Evolutionary conservation across 2,888 invertebrate species (phyloP), one percentile per base, ranked within the genome.

Genomic region (Cepaea hortensis): DNA sequence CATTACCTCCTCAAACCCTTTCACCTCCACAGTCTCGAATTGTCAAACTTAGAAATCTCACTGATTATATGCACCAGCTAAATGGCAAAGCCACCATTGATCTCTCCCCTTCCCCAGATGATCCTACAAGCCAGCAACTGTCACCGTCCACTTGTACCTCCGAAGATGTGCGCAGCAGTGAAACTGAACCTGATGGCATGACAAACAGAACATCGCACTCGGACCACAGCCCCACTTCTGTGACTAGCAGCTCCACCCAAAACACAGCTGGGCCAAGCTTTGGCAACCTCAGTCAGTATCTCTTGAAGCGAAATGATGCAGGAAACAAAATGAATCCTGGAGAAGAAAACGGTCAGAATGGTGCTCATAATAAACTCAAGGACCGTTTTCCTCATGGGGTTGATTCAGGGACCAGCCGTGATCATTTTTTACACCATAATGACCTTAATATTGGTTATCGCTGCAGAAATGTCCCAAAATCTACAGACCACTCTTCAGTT

Each of bases 31-130:
- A 91, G 85, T 92, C 92, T 7, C 89, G 91, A 81, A 91, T 92
- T 13, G 89, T 93, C 20, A 87, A 91, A 68, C 91, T 93, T 88
- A 90, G 91, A 85, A 92, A 93, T 87, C 88, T 92, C 55, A 91
- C 91, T 83, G 92, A 93, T 79, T 87, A 91, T 68, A 90, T 92
- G 86, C 90, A 91, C 62, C 90, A 91, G 80, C 90, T 91, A 77
- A 92, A 91, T 84, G 88, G 70, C 73, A 86, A 91, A 70, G 91
- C 91, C 84, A 93, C 91, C 18, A 92, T 93, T 72, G 93, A 93
- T 85, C 88, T 93, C 83, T 93, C 93, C 20, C 93, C 93, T 0
- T 92, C 92, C 3, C 93, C 93, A 0, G 93, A 93, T 87, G 92
- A 92, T 73, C 91, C 91, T 9, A 91, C 91, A 5, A 85, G 84